A percentile compares a stretch with the other conserved stretches of the same genome.
phyloP scores from a whole-genome alignment of 1,140 invertebrate genomes.

The Euwallacea fornicatus region DNA sequence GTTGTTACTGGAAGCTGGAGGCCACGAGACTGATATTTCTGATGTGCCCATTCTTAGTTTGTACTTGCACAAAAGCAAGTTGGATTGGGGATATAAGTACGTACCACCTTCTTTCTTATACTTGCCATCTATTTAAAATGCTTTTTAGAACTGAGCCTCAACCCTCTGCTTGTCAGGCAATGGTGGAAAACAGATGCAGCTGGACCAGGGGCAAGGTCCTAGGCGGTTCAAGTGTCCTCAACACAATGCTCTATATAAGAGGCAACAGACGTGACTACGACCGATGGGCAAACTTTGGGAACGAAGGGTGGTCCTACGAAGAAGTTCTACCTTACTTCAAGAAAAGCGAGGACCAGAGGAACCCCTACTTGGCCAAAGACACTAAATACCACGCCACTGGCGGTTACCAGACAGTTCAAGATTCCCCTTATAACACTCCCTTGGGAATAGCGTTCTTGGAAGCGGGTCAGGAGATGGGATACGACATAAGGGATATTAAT shows the following conservation, averaged over 20 bases:
- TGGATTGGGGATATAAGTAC: slow-evolving; percentile 90
- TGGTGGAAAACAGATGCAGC: slow-evolving; percentile 76
- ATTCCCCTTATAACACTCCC: slow-evolving; percentile 78
- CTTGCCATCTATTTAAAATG: not conserved
- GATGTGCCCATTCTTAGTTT: slow-evolving; percentile 81
- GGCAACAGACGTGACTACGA: slow-evolving; percentile 90
- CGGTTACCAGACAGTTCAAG: slow-evolving; percentile 81
- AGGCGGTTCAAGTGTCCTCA: slow-evolving; percentile 84
- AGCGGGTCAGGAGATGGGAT: slow-evolving; percentile 89
- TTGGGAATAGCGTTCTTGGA: slow-evolving; percentile 80
- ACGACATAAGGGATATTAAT: slow-evolving; percentile 77
- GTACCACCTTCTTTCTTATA: slow-evolving; percentile 28
- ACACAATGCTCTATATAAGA: slow-evolving; percentile 90
- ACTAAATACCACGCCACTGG: slow-evolving; percentile 71
- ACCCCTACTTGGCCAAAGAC: slow-evolving; percentile 75
- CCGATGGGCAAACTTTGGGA: slow-evolving; percentile 83
- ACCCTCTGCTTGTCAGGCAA: slow-evolving; percentile 79
- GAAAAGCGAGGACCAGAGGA: slow-evolving; percentile 82
- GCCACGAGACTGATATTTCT: slow-evolving; percentile 79
- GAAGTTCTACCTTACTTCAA: slow-evolving; percentile 86
- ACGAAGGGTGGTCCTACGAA: slow-evolving; percentile 86
- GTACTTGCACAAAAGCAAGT: slow-evolving; percentile 84
- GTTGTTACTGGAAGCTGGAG: slow-evolving; percentile 84
- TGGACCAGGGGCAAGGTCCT: slow-evolving; percentile 85
- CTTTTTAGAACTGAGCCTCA: slow-evolving; percentile 75